phyloP scores from a whole-genome alignment of 2,888 invertebrate genomes.

The Dryococelus australis region DNA sequence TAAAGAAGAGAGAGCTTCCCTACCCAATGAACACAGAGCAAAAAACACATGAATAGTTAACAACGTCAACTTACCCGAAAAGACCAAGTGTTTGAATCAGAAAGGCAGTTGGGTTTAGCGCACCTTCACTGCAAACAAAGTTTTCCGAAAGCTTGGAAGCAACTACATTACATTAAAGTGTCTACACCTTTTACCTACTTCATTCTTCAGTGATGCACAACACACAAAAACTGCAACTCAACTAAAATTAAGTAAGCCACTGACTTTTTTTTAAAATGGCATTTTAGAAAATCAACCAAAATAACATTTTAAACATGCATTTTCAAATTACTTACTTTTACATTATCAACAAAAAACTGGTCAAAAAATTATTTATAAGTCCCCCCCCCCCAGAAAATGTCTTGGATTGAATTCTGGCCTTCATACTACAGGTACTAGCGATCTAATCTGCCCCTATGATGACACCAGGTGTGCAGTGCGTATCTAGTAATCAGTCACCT shows the following conservation, averaged over 20 bases:
- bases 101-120: conserved; percentile 74
- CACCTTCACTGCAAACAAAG: conserved; percentile 73
- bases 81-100: conserved; percentile 75
- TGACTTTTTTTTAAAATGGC: background rate
- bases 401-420: no score
- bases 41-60: background rate
- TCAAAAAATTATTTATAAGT: no score
- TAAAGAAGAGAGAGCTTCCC: background rate
- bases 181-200: conserved; percentile 34
- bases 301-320: no score
- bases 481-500: no score
- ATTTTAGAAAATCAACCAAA: no score
- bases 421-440: no score
- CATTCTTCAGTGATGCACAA: background rate
- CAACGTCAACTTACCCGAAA: conserved; percentile 69
- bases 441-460: no score
- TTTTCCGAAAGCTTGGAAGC: conserved; percentile 55
- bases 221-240: background rate
- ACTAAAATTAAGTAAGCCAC: background rate
- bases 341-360: background rate
- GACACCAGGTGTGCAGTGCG: no score
- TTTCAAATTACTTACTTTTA: background rate
- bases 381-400: no score
- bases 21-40: background rate
- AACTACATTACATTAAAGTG: background rate